phyloP scores from a whole-genome alignment of 2,888 invertebrate species.

The Noctua fimbriata region DNA sequence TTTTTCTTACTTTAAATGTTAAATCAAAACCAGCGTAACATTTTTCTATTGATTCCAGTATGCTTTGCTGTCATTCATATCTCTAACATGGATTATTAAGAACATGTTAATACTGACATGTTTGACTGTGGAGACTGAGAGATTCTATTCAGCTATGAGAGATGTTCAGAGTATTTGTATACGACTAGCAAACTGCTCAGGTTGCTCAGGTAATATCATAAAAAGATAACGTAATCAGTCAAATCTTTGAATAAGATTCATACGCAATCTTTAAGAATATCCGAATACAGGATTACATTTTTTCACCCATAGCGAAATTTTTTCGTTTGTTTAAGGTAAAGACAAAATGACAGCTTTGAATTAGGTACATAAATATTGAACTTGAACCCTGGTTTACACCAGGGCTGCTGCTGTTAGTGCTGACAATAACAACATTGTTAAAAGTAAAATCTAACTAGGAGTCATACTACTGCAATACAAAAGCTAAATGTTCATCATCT shows the following conservation, averaged over 20 bases:
- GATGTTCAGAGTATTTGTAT: constrained; percentile 16
- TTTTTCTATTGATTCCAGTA: constrained; percentile 18
- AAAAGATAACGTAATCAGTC: not conserved
- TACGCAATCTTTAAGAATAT: not conserved
- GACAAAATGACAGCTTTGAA: too few relatives aligned
- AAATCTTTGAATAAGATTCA: not conserved
- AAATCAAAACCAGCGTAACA: not conserved
- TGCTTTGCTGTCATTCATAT: not conserved
- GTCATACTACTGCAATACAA: too few relatives aligned
- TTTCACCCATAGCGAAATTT: not conserved
- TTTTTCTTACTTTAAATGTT: not conserved
- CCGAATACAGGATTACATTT: not conserved
- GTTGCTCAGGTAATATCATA: constrained; percentile 14
- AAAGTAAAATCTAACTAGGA: too few relatives aligned
- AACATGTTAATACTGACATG: not conserved
- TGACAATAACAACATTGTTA: too few relatives aligned
- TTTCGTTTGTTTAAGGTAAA: too few relatives aligned
- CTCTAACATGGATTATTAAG: constrained; percentile 26
- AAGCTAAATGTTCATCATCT: too few relatives aligned
- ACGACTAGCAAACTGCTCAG: not conserved
- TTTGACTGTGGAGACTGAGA: constrained; percentile 17
- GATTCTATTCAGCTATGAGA: constrained; percentile 23
- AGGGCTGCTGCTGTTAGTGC: too few relatives aligned
- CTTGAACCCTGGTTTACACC: too few relatives aligned
- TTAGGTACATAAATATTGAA: too few relatives aligned